Base-by-base conservation (phyloP, 2,113 vertebrate species). In the Archocentrus centrarchus region DNA sequence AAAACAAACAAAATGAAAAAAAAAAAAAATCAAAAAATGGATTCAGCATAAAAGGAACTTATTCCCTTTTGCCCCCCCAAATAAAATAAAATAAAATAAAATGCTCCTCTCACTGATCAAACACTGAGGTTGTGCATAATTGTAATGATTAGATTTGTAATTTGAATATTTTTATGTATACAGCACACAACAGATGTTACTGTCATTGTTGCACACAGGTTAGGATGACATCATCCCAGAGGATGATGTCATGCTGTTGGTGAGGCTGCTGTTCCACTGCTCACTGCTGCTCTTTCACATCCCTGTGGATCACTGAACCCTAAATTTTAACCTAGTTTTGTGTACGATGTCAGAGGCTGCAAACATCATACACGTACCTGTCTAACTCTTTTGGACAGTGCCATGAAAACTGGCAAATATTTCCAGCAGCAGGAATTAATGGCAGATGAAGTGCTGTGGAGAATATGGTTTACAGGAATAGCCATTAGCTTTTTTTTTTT, bases 201-300 rank as follows among this genome's bases (percentile, higher is more conserved):
- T 75, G 77, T 93, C 88, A 94, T 81, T 53, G 1, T 50, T 73
- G 24, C 79, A 18, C 70, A 39, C 58, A n/a, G 57, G 18, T 17
- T 41, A 39, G 75, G 80, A 63, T 94, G 89, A 92, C 75, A 62
- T 88, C 82, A 91, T 9, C 32, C 41, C 18, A 82, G 53, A n/a
- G 80, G 75, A 86, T 91, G 87, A 91, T 60, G 80, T 57, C 50
- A 5, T 15, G 1, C 57, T 70, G 63, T 60, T 37, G 84, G 60
- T 50, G 64, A 24, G 44, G 68, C 22, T 59, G 44, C 24, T 50
- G 24, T 60, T 66, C 32, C 11, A 13, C 35, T 39, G 53, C 24
- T 1, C 18, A 50, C 6, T 57, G 10, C 17, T 55, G 44, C 2
- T 53, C 44, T 47, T 47, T 15, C 44, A 47, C 14, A 47, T 47